These are phyloP conservation scores for Coregonus sp. DNA, from an alignment of 2,797 vertebrate genomes.

Conservation along the genomic window DNA sequence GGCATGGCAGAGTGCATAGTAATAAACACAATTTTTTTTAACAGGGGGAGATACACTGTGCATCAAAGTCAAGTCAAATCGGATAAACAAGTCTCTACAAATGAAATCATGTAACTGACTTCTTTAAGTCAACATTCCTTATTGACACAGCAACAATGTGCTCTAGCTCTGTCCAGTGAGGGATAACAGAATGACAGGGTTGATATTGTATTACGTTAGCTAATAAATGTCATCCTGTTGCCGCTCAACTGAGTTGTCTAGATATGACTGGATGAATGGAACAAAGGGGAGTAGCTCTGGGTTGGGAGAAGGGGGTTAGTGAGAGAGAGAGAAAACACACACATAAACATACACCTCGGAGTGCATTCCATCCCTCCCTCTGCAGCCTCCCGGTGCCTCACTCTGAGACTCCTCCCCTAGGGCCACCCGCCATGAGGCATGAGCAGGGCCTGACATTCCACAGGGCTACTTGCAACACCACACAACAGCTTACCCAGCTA, in stretches of 20 bases:
- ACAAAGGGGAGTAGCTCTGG: not conserved
- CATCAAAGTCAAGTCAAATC: conserved; percentile 33
- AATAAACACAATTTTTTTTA: conserved; percentile 51
- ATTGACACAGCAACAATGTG: conserved; percentile 26
- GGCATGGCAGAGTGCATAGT: conserved; percentile 43
- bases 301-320: conserved; percentile 12
- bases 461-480: conserved; percentile 64
- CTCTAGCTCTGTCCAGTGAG: conserved; percentile 28
- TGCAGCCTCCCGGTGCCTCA: conserved; percentile 46
- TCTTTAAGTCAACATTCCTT: conserved; percentile 30
- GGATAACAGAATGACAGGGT: conserved; percentile 21
- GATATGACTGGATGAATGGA: conserved; percentile 17
- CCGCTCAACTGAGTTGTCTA: conserved; percentile 22
- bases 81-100: conserved; percentile 47
- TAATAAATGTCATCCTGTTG: conserved; percentile 49
- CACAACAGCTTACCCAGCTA: conserved; percentile 44
- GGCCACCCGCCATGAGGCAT: conserved; percentile 53
- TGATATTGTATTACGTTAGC: conserved; percentile 40
- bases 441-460: conserved; percentile 54
- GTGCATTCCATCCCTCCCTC: conserved; percentile 45
- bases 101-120: not conserved
- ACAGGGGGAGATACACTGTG: conserved; percentile 28
- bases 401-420: conserved; percentile 24
- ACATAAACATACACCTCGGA: conserved; percentile 29
- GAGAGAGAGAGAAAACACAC: not conserved